Evolutionary conservation across 2,113 vertebrate genomes (phyloP).

Genomic region (Laterallus jamaicensis): DNA sequence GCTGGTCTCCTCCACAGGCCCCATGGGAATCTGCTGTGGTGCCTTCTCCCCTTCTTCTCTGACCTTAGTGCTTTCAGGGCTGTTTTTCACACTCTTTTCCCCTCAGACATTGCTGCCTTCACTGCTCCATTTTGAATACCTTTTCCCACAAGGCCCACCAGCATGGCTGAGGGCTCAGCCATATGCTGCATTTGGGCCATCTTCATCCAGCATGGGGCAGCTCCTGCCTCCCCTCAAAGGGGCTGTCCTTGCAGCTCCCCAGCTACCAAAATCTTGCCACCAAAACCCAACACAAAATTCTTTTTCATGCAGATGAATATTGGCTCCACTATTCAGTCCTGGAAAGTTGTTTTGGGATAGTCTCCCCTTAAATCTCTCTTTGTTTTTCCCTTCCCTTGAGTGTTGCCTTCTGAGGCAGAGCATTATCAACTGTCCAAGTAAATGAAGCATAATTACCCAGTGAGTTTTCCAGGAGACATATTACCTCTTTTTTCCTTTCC

Average conservation of each 20-base stretch:
- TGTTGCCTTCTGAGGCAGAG: not conserved
- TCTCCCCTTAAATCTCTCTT: not conserved
- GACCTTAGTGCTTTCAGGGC: accelerated
- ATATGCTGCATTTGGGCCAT: accelerated
- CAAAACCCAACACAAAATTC: not conserved
- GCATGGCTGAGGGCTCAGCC: accelerated
- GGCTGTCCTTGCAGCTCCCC: not conserved
- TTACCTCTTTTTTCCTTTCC: not conserved
- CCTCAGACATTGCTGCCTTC: not conserved
- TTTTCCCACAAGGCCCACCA: not conserved
- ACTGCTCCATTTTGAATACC: accelerated
- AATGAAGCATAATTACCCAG: not conserved
- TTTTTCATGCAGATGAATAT: not conserved
- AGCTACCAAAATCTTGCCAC: not conserved
- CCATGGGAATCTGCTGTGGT: not conserved
- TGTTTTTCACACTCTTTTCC: not conserved
- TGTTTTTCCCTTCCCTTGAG: not conserved
- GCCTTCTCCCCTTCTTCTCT: not conserved
- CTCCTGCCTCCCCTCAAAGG: not conserved
- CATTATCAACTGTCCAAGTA: not conserved
- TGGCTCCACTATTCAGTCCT: not conserved
- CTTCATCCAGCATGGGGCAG: accelerated
- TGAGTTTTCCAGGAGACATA: not conserved
- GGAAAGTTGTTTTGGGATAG: not conserved
- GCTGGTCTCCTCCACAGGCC: not conserved